Evolutionary conservation across 1,140 invertebrate genomes (phyloP).

Genomic region (Dendroctonus ponderosae): DNA sequence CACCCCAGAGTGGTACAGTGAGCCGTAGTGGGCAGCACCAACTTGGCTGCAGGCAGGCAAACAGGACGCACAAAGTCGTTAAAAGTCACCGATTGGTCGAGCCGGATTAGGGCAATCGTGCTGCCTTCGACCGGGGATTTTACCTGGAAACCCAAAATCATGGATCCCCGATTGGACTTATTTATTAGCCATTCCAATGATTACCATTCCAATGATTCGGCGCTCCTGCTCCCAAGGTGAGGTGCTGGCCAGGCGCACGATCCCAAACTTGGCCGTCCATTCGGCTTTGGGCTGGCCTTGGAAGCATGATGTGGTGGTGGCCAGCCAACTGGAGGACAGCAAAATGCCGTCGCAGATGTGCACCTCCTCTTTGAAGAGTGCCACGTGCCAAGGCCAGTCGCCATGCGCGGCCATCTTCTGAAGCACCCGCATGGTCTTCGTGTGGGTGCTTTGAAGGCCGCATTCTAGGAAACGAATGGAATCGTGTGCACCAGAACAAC

Average conservation of each 20-base stretch:
- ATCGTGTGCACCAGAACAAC: not conserved
- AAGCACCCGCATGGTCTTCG: slow-evolving; percentile 56
- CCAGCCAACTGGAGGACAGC: slow-evolving; percentile 74
- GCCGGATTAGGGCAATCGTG: slow-evolving; percentile 75
- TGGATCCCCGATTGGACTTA: not conserved
- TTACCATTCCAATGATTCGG: slow-evolving; percentile 79
- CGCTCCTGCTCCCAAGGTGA: slow-evolving; percentile 86
- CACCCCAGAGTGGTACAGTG: slow-evolving; percentile 81
- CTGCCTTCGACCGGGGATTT: slow-evolving; percentile 87
- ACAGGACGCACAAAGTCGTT: slow-evolving; percentile 82
- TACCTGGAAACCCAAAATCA: slow-evolving; percentile 8
- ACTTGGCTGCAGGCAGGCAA: slow-evolving; percentile 64
- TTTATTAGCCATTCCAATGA: not conserved
- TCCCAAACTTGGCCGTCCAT: slow-evolving; percentile 77
- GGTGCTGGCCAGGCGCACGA: slow-evolving; percentile 70
- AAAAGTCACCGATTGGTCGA: slow-evolving; percentile 71
- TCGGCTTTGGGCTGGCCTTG: slow-evolving; percentile 83
- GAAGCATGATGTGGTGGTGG: slow-evolving; percentile 87
- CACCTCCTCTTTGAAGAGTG: slow-evolving; percentile 76
- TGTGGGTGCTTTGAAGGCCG: slow-evolving; percentile 65
- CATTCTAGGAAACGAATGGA: slow-evolving; percentile 63
- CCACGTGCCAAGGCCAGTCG: slow-evolving; percentile 89
- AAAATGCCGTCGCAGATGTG: slow-evolving; percentile 87
- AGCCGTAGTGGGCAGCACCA: slow-evolving; percentile 22
- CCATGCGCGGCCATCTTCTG: slow-evolving; percentile 70